These are phyloP conservation scores for Sinhomidia bicolor DNA, from an alignment of 2,888 invertebrate species.

Conservation along the genomic window DNA sequence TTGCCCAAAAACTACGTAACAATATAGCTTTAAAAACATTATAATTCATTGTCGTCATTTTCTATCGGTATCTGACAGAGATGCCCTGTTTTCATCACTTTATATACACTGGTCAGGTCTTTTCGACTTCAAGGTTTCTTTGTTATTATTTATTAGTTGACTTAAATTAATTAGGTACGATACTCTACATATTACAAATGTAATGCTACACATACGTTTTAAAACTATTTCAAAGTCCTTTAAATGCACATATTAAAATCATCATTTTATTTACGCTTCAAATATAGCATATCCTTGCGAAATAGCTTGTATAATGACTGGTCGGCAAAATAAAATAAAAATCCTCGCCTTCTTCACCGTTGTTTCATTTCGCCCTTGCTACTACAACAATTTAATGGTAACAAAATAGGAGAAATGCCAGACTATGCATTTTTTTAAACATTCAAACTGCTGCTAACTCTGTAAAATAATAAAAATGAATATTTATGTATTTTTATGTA, in stretches of 20 bases:
- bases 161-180: neutral
- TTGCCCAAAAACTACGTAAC: neutral
- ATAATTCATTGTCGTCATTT: neutral
- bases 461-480: neutral
- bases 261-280: too few relatives aligned
- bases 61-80: constrained; percentile 18
- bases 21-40: neutral
- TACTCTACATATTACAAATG: neutral
- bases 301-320: neutral
- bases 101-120: neutral
- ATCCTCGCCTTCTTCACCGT: too few relatives aligned
- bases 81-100: neutral
- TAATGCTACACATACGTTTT: too few relatives aligned
- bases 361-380: neutral
- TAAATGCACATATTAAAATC: too few relatives aligned
- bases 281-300: neutral
- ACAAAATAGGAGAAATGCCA: neutral
- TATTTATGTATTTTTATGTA: neutral
- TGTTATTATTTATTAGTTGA: neutral
- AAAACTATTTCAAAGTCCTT: too few relatives aligned
- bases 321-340: neutral
- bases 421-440: neutral
- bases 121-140: neutral
- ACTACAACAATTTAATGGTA: constrained; percentile 2
- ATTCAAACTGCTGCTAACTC: neutral